Evolutionary conservation across 2,113 vertebrate genomes (phyloP).

Genomic region (Corvus hawaiiensis): DNA sequence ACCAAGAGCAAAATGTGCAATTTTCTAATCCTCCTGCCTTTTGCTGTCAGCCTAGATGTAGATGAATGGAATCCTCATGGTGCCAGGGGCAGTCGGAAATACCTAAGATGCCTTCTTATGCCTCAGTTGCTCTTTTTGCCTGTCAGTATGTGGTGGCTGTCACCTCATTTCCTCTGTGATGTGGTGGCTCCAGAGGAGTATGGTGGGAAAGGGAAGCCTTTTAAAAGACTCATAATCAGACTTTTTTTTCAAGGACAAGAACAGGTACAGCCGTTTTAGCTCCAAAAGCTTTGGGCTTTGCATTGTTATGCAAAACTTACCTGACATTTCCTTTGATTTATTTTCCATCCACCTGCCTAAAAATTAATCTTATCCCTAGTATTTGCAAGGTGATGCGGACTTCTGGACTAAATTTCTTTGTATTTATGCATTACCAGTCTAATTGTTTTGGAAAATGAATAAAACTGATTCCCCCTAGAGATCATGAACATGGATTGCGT

Average conservation of each 20-base stretch:
- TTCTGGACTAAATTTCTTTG: background rate
- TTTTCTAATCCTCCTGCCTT: background rate
- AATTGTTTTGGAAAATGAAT: background rate
- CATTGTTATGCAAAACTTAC: background rate
- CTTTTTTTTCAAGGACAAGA: background rate
- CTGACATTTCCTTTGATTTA: background rate
- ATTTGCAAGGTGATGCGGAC: background rate
- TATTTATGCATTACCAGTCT: background rate
- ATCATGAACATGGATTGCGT: rapidly evolving
- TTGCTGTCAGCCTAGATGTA: background rate
- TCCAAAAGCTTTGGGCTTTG: background rate
- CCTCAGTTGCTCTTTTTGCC: background rate
- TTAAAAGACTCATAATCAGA: background rate
- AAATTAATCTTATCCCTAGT: background rate
- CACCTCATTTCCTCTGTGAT: background rate
- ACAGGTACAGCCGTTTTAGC: background rate
- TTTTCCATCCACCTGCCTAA: background rate
- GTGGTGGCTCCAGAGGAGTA: background rate
- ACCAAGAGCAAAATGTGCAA: background rate
- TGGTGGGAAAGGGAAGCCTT: background rate
- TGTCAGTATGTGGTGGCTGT: background rate
- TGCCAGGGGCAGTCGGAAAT: background rate
- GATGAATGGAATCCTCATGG: background rate
- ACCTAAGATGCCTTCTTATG: background rate
- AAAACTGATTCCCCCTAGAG: background rate